Percentiles rank a stretch among this genome's conserved stretches.
Conservation (phyloP, 1,140 invertebrate species). For the Ephestia elutella region DNA sequence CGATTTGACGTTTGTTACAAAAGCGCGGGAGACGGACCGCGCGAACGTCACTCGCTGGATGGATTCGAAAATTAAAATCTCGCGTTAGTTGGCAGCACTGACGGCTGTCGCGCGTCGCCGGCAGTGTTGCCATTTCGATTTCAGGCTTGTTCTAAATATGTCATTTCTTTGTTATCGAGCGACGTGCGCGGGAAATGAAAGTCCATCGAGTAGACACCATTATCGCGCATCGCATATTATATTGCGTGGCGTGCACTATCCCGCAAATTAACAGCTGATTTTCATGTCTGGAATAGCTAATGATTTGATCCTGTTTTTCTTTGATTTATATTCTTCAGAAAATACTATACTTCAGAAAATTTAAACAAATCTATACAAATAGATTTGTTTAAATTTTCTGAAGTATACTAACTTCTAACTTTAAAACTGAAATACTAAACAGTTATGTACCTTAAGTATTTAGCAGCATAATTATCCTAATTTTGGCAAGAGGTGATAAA, state of each 20-base stretch:
- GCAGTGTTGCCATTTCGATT: constrained; percentile 63
- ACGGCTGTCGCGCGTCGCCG: constrained; percentile 51
- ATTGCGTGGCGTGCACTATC: constrained; percentile 24
- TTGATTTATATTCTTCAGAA: too few relatives aligned
- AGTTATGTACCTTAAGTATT: too few relatives aligned
- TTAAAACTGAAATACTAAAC: too few relatives aligned
- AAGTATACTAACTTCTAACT: too few relatives aligned
- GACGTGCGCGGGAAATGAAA: constrained; percentile 70
- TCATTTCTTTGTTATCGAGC: constrained; percentile 70
- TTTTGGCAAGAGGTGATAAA: too few relatives aligned
- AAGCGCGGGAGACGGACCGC: constrained; percentile 41
- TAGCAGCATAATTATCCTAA: too few relatives aligned
- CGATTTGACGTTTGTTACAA: constrained; percentile 59
- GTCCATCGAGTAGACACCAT: constrained; percentile 60
- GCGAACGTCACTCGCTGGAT: constrained; percentile 51
- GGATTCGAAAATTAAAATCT: constrained; percentile 73
- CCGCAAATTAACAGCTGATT: constrained; percentile 31
- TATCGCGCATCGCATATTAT: constrained; percentile 61
- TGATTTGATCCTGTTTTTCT: too few relatives aligned
- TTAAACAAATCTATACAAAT: too few relatives aligned
- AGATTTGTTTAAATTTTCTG: too few relatives aligned
- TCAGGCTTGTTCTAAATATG: constrained; percentile 74
- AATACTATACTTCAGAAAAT: too few relatives aligned
- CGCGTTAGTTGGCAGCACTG: constrained; percentile 48
- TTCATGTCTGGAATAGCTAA: neutral